Evolutionary conservation across 2,113 vertebrate genomes (phyloP), one percentile per base, ranked within the genome.

Genomic region (Osmerus eperlanus): DNA sequence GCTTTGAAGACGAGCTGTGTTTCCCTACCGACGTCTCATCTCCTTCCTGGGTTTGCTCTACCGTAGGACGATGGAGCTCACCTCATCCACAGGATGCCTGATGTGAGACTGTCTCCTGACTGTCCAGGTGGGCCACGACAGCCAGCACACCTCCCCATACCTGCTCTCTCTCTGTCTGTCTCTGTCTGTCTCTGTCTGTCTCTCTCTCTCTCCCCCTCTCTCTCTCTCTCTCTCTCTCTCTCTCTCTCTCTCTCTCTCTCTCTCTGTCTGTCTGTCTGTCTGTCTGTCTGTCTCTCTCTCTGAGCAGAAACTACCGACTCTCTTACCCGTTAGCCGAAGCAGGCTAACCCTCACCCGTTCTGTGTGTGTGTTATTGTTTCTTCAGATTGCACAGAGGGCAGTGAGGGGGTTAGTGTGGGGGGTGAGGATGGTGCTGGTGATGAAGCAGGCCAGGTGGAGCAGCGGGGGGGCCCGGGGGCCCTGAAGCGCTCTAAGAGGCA

Each of bases 401-500:
- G 64, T 19, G 73, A 78, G 84, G 68, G 71, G 77, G 81, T 80
- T 13, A 56, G 52, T 13, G 13, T 74, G 81, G 81, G 84, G 71
- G 78, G 76, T 75, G 79, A 68, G 71, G 80, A 81, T 1, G 76
- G 62, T 21, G 85, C 65, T 54, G 82, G 75, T 6, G 66, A 78
- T 60, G 71, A 63, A 47, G 51, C 67, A 2, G 77, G 79, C 65
- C 77, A 54, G 79, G 71, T 5, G 19, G 71, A 19, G 61, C 68
- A 68, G 61, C 71, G 77, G 71, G 83, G 80, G 80, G 66, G 1
- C 65, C 70, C 80, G 1, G 81, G 67, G 12, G 80, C 28, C 19
- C 83, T 88, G 74, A 87, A 71, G 62, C 73, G 90, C 52, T 84
- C 84, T 61, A 92, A 90, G 81, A 84, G 91, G 76, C 87, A 92